Evolutionary conservation across 2,797 vertebrate genomes (phyloP).

Genomic region (Hybognathus amarus): DNA sequence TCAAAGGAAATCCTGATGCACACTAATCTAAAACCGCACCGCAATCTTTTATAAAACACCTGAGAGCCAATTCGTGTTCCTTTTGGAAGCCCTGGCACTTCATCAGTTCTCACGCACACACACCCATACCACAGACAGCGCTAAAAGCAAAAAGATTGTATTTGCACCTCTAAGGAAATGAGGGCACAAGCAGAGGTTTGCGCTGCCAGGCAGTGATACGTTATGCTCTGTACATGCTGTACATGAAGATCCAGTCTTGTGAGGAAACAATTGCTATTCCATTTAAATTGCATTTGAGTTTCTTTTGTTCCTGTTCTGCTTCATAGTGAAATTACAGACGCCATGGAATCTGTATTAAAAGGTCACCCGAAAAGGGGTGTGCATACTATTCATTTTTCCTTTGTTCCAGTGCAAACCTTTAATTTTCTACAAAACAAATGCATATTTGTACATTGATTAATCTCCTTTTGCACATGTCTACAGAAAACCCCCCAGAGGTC

Average conservation of each 20-base stretch:
- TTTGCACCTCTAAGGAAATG: constrained; percentile 58
- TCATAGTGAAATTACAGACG: constrained; percentile 46
- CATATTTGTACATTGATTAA: constrained; percentile 41
- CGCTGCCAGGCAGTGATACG: constrained; percentile 34
- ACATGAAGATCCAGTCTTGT: constrained; percentile 30
- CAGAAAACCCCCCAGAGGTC: constrained; percentile 1
- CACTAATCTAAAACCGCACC: constrained; percentile 44
- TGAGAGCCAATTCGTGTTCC: constrained; percentile 50
- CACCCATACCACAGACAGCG: constrained; percentile 31
- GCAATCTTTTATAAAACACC: constrained; percentile 58
- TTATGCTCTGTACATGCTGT: constrained; percentile 17
- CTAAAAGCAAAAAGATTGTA: constrained; percentile 54
- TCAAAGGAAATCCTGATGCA: constrained; percentile 51
- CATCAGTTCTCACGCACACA: constrained; percentile 52
- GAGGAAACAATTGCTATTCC: constrained; percentile 43
- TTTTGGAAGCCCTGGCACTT: constrained; percentile 54
- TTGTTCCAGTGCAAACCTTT: constrained; percentile 33
- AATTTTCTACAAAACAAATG: constrained; percentile 38
- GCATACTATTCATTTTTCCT: constrained; percentile 10
- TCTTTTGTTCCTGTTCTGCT: constrained; percentile 33
- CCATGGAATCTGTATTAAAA: constrained; percentile 43
- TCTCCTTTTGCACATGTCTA: constrained; percentile 27
- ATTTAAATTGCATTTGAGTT: constrained; percentile 38
- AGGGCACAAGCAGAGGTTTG: constrained; percentile 41
- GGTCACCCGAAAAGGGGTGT: constrained; percentile 24